Evolutionary conservation across 2,113 vertebrate species (phyloP), one percentile per base, ranked within the genome.

Genomic region (Tautogolabrus adspersus): DNA sequence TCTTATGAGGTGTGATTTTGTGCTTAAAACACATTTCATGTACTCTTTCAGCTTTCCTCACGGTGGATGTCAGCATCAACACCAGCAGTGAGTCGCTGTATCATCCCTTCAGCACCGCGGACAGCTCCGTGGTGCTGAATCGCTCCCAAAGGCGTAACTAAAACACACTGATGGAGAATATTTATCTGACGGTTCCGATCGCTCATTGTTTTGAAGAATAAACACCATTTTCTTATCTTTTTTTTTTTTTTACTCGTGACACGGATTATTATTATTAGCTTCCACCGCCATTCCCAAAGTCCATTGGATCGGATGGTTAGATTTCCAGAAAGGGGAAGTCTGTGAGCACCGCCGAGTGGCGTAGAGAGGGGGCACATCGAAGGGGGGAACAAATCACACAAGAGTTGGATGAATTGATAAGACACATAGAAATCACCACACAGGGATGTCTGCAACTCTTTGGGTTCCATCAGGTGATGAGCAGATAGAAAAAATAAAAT

Each of bases 311-410:
- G 72, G 65, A 68, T 72, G 59, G 76, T 78, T 77, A 83, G 58
- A 84, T 79, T 83, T 77, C 57, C 72, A 66, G 63, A 85, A 79
- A 88, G 87, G 75, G 79, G 51, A 92, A 90, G 91, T 83, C 83
- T 93, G 81, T 89, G 91, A 94, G 93, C 92, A 91, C 93, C 91
- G 93, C 93, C 92, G 93, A 93, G 91, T 90, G 92, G 93, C 89
- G 92, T 92, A 87, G 26, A 87, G 76, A 90, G 87, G 83, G 90
- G 84, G 73, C 87, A 92, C 88, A 90, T 63, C 65, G 85, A 73
- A 66, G 16, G 18, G 37, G 11, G 22, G 16, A 61, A 8, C 37
- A 51, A 26, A 67, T 21, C 56, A 56, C 21, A 63, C 10, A 42
- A n/a, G 49, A 77, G 44, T 51, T 66, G 15, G 21, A 78, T 42